Evolutionary conservation across 2,113 vertebrate genomes (phyloP), one percentile per base, ranked within the genome.

Genomic region (Seriola aureovittata): DNA sequence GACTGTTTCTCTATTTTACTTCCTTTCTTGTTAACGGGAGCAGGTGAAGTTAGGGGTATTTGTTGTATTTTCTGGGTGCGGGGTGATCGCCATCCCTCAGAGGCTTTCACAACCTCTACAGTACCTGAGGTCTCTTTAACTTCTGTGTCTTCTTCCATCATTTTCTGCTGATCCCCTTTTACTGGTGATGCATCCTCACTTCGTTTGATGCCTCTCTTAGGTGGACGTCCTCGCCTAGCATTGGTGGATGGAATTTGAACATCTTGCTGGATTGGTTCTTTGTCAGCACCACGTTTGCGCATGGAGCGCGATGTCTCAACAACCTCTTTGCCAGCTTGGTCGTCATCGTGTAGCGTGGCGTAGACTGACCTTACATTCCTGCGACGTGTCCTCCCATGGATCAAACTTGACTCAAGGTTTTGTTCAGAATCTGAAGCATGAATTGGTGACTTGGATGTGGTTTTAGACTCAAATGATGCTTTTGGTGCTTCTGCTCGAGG

Each of bases 291-390:
- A 57, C 98, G 96, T 75, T 99, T 99, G 34, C 98, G 96, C 85
- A 96, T 99, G 57, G 96, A 94, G 23, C 98, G 94, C 0, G 96
- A 93, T 12, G 97, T 90, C 87, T 99, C 97, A 1, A 90, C 4
- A 0, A 95, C 85, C 38, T 98, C 97, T 92, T 97, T 99, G 14
- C 94, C 92, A 0, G 95, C 92, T 72, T 97, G 96, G 8, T 98
- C 97, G 0, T 95, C 97, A 73, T 98, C 98, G 4, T 94, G 95
- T 3, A 96, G 95, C 21, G 97, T 99, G 12, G 98, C 98, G 0
- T 99, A 99, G 38, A 99, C 96, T 0, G 98, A 99, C 76, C 97
- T 95, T 2, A 99, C 98, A 0, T 99, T 99, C 69, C 98, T 95
- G 44, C 98, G 97, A 55, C 98, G 96, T 1, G 97, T 97, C 86